Percentiles rank a stretch among this genome's conserved stretches.
Evolutionary conservation across 1,140 invertebrate species (phyloP).

Genomic region (Drosophila takahashii): DNA sequence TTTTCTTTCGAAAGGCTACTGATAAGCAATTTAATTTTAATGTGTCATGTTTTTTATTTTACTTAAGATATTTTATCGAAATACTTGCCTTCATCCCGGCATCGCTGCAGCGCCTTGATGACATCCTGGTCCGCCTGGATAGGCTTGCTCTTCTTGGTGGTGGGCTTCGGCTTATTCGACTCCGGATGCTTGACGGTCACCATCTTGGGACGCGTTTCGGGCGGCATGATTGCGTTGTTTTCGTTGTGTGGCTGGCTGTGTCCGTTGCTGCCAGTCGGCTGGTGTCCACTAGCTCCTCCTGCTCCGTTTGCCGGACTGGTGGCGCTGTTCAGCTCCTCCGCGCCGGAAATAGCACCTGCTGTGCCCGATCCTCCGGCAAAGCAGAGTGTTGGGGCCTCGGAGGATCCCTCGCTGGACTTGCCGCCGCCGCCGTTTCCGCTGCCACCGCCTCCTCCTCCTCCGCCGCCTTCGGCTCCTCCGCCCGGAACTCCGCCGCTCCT

Average conservation of each 20-base stretch:
- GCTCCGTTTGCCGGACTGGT: conserved; percentile 33
- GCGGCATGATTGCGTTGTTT: conserved; percentile 78
- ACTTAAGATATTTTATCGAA: not conserved
- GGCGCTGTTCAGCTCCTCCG: conserved; percentile 22
- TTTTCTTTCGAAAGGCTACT: not conserved
- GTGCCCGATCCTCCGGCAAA: conserved; percentile 10
- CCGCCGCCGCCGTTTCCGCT: conserved; percentile 43
- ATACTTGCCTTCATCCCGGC: conserved; percentile 92
- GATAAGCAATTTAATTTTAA: not conserved
- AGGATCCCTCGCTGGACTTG: conserved; percentile 7
- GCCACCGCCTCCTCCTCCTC: conserved; percentile 28
- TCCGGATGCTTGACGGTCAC: conserved; percentile 98
- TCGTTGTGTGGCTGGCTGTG: conserved; percentile 60
- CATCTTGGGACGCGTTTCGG: conserved; percentile 90
- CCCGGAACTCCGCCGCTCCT: conserved; percentile 55
- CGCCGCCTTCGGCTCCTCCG: conserved; percentile 29
- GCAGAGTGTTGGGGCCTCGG: conserved; percentile 28
- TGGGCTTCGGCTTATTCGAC: conserved; percentile 97
- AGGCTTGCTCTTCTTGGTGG: conserved; percentile 93
- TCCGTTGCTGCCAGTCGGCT: conserved; percentile 36
- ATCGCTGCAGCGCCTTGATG: conserved; percentile 96
- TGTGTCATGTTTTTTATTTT: not conserved
- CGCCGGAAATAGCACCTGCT: conserved; percentile 6
- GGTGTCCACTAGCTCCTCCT: conserved; percentile 13
- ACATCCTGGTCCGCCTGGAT: conserved; percentile 98